These are phyloP conservation scores for Hiodon tergisus DNA, from an alignment of 2,113 vertebrate species.

Conservation along the genomic window DNA sequence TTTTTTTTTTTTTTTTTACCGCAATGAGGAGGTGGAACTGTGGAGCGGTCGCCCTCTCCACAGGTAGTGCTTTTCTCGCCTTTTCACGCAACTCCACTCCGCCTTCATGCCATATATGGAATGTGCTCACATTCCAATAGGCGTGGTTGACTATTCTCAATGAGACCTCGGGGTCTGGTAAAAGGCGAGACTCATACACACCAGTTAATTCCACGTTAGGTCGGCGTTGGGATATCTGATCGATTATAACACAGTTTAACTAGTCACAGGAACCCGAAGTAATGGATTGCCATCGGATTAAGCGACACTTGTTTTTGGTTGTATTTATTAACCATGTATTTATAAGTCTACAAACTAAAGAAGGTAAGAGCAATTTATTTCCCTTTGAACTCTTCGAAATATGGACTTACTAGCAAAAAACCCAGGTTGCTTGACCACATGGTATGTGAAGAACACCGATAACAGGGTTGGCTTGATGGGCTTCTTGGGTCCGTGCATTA, in stretches of 20 bases:
- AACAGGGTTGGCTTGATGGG: neutral
- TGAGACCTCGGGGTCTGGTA: slow-evolving; percentile 41
- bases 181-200: neutral
- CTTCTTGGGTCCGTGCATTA: neutral
- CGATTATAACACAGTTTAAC: slow-evolving; percentile 2
- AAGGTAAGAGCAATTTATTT: slow-evolving; percentile 57
- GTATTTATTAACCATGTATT: slow-evolving; percentile 52
- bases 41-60: slow-evolving; percentile 42
- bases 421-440: neutral
- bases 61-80: slow-evolving; percentile 12
- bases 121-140: slow-evolving; percentile 52
- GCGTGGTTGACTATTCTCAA: slow-evolving; percentile 56
- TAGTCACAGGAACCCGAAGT: slow-evolving; percentile 15
- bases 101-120: slow-evolving; percentile 40
- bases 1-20: neutral
- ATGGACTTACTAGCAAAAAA: neutral
- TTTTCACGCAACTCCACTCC: slow-evolving; percentile 9
- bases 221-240: no score
- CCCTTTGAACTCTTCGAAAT: slow-evolving; percentile 28
- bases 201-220: no score
- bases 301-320: slow-evolving; percentile 38
- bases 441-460: neutral
- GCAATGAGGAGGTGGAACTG: no score
- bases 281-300: slow-evolving; percentile 54
- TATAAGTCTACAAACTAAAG: slow-evolving; percentile 55